A percentile compares a stretch with the other conserved stretches of the same genome.
These are phyloP conservation scores for Eilema caniola DNA, from an alignment of 2,888 invertebrate genomes.

Conservation along the genomic window DNA sequence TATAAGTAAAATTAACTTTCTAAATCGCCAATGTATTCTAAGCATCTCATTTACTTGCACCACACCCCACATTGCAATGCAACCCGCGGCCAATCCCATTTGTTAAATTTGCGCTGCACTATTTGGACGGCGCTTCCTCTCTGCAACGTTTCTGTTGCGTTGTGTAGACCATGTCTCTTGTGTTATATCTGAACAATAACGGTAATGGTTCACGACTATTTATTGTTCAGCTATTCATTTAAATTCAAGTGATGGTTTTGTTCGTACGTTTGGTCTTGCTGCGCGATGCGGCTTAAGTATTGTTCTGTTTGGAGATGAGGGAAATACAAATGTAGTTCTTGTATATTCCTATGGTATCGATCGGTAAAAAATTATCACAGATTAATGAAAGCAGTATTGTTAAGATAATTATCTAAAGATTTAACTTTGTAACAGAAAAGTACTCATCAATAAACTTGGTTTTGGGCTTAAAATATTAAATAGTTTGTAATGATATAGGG, in stretches of 20 bases:
- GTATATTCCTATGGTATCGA: too few species aligned
- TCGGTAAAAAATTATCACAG: too few species aligned
- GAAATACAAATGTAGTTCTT: neutral
- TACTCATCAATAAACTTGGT: too few species aligned
- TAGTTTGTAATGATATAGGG: too few species aligned
- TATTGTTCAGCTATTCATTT: slow-evolving; percentile 44
- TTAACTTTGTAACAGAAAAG: too few species aligned
- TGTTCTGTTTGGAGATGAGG: neutral
- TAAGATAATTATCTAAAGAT: too few species aligned
- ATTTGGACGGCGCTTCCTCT: slow-evolving; percentile 67
- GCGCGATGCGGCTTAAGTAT: neutral
- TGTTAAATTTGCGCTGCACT: slow-evolving; percentile 82
- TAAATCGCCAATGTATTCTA: neutral
- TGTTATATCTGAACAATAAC: slow-evolving; percentile 48
- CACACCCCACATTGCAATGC: slow-evolving; percentile 63
- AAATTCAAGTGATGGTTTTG: slow-evolving; percentile 43
- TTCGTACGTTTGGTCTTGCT: slow-evolving; percentile 5
- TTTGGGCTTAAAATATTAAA: too few species aligned
- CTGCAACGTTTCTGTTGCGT: slow-evolving; percentile 49
- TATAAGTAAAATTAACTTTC: too few species aligned
- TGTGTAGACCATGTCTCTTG: slow-evolving; percentile 52
- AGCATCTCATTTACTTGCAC: slow-evolving; percentile 44
- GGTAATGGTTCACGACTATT: slow-evolving; percentile 53
- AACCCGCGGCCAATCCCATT: slow-evolving; percentile 77
- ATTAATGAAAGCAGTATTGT: too few species aligned